Evolutionary conservation across 1,140 invertebrate genomes (phyloP).

Genomic region (Euura lappo): DNA sequence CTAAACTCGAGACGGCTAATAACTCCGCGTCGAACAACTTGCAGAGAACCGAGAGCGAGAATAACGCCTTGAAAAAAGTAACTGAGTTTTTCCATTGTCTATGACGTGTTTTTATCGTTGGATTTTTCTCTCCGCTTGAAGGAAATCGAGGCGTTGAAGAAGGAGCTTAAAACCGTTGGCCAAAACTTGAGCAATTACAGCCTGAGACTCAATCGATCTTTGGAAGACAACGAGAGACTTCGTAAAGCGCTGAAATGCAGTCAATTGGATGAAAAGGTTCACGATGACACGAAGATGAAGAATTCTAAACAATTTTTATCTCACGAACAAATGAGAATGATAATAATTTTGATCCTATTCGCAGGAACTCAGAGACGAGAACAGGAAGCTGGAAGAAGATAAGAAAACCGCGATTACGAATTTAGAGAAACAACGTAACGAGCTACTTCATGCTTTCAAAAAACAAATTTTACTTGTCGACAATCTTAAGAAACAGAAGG

Average conservation of each 20-base stretch:
- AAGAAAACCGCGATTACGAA: conserved; percentile 48
- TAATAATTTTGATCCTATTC: conserved; percentile 22
- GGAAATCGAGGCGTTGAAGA: conserved; percentile 58
- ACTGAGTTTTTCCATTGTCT: conserved; percentile 9
- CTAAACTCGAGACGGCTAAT: conserved; percentile 50
- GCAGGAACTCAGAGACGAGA: conserved; percentile 57
- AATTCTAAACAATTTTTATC: too few species aligned
- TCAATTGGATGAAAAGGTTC: conserved; percentile 61
- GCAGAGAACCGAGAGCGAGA: conserved; percentile 53
- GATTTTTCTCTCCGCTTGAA: conserved; percentile 21
- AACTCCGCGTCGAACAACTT: conserved; percentile 43
- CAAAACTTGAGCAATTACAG: conserved; percentile 50
- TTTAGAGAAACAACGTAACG: conserved; percentile 57
- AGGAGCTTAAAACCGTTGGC: conserved; percentile 52
- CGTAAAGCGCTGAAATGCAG: conserved; percentile 48
- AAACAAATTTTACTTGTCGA: conserved; percentile 61
- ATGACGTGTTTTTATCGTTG: conserved; percentile 9
- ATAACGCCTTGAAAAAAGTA: conserved; percentile 56
- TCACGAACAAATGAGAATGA: conserved; percentile 13
- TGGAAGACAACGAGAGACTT: conserved; percentile 59
- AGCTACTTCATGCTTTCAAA: conserved; percentile 60
- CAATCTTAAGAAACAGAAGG: conserved; percentile 64
- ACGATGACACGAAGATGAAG: conserved; percentile 9
- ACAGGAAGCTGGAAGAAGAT: conserved; percentile 54
- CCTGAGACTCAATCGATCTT: conserved; percentile 54